Conservation (phyloP, 2,797 vertebrate genomes). For the Nyctalus aviator region DNA sequence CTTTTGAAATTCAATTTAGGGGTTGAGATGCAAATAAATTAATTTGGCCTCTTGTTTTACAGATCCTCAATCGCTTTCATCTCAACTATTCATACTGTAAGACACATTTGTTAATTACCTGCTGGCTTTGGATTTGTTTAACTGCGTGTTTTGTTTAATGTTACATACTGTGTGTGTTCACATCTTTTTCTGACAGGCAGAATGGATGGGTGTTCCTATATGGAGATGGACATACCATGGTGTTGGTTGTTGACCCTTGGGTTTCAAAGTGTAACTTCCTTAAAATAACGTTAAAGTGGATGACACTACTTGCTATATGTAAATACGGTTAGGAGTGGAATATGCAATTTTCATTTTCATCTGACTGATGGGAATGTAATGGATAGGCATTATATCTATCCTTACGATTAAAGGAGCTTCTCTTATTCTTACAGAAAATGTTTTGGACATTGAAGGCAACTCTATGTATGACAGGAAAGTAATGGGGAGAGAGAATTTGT, state of each 20-base stretch:
- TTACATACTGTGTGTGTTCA: not conserved
- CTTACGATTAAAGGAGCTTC: not conserved
- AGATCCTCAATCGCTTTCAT: not conserved
- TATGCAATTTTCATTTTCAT: slow-evolving; percentile 22
- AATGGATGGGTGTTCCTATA: not conserved
- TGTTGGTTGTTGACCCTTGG: not conserved
- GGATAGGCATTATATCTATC: not conserved
- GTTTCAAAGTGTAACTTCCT: not conserved
- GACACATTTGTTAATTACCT: not conserved
- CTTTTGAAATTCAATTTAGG: not conserved
- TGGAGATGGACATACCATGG: too few species aligned
- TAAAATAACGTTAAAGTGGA: not conserved
- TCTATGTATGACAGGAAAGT: not conserved
- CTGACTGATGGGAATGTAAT: not conserved
- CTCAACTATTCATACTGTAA: not conserved
- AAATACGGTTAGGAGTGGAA: not conserved
- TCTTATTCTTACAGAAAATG: not conserved
- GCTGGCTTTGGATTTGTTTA: not conserved
- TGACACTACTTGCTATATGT: not conserved
- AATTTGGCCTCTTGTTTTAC: not conserved
- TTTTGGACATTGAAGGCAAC: not conserved
- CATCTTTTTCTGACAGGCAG: not conserved
- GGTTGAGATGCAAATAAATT: not conserved
- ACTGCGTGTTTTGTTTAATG: not conserved
- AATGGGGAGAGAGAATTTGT: not conserved